Evolutionary conservation across 2,113 vertebrate species (phyloP), one percentile per base, ranked within the genome.

Genomic region (Monopterus albus): DNA sequence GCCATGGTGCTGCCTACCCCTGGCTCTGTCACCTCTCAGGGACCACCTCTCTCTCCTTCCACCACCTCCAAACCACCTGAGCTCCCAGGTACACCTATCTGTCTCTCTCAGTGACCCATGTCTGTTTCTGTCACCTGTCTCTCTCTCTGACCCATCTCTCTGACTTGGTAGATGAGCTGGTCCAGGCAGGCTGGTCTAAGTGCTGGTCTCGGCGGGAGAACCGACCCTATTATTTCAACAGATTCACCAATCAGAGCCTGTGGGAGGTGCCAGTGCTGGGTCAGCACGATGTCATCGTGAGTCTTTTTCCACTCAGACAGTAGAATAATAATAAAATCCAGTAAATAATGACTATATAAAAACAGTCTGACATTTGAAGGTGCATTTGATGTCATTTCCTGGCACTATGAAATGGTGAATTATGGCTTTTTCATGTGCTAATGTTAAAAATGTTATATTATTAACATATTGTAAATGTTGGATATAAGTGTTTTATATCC

Each of bases 141-240:
- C 39, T 52, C 5, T 45, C 21, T 31, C 47, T 72, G 2, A 42
- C 25, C 13, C 13, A 31, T 71, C 55, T 55, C 33, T 55, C 13
- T 39, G n/a, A 7, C 26, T 14, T 53, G 14, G 20, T 88, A 99
- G 98, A 99, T 92, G 98, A 99, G 78, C 92, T 99, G 90, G 93
- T 99, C 76, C 97, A 99, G 64, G 98, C 97, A 0, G 98, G 97
- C 70, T 99, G 98, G 98, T 94, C 96, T 50, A 99, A 98, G 93
- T 99, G 97, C 87, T 99, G 98, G 98, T 98, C 97, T 88, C 95
- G 96, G 83, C 91, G 97, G 73, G 98, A 99, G 89, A 98, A 95
- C 79, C 94, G 97, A 7, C 96, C 96, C 0, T 99, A 99, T 85
- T 99, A 97, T 75, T 99, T 98, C 89, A 99, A 99, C 82, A 94